These are phyloP conservation scores for Pseudomyrmex gracilis DNA, from an alignment of 1,140 invertebrate genomes.

Conservation along the genomic window DNA sequence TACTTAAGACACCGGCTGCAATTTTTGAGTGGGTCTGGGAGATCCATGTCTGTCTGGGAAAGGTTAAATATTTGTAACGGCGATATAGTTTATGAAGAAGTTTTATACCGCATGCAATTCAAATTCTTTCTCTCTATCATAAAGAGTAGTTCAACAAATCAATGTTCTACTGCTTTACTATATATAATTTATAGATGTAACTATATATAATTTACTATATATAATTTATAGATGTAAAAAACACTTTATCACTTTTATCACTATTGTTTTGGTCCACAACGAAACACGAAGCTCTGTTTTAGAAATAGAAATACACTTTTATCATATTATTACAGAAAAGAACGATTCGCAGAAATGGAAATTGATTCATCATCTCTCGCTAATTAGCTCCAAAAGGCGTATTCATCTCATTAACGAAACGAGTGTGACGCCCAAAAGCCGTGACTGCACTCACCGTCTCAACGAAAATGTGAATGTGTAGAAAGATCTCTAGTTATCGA, in stretches of 20 bases:
- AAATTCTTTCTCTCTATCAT: background rate
- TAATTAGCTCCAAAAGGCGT: slow-evolving; percentile 56
- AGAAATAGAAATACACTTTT: slow-evolving; percentile 59
- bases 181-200: slow-evolving; percentile 10
- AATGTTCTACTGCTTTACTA: slow-evolving; percentile 3
- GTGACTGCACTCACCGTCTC: slow-evolving; percentile 45
- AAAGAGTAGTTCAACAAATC: background rate
- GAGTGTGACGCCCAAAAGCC: slow-evolving; percentile 51
- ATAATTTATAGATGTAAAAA: slow-evolving; percentile 20
- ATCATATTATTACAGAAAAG: slow-evolving; percentile 59
- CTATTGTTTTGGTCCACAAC: slow-evolving; percentile 31
- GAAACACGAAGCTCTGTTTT: slow-evolving; percentile 53
- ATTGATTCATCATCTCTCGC: slow-evolving; percentile 57
- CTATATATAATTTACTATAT: too few relatives aligned
- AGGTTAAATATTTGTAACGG: slow-evolving; percentile 7
- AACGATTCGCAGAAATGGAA: slow-evolving; percentile 57
- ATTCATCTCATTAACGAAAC: slow-evolving; percentile 57
- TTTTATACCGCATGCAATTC: slow-evolving; percentile 46
- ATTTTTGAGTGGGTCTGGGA: too few relatives aligned
- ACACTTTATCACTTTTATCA: slow-evolving; percentile 28
- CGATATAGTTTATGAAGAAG: slow-evolving; percentile 2
- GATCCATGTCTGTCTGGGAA: too few relatives aligned
- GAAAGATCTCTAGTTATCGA: slow-evolving; percentile 58
- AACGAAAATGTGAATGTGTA: slow-evolving; percentile 49
- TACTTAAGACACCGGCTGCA: too few relatives aligned